Conservation (phyloP, 1,140 invertebrate genomes). For the Aphaenogaster rudis region DNA sequence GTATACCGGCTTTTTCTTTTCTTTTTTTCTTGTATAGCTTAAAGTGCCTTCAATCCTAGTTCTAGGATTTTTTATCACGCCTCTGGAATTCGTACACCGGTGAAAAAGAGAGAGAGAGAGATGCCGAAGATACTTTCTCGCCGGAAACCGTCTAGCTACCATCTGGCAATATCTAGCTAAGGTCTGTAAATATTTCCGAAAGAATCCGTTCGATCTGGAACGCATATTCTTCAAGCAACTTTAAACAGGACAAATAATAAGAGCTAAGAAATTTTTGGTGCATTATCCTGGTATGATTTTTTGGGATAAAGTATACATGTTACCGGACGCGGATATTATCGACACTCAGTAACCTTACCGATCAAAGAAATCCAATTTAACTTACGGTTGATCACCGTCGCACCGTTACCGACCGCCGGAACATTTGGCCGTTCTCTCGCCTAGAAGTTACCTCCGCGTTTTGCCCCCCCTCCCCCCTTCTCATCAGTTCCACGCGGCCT, state of each 20-base stretch:
- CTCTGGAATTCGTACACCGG: neutral
- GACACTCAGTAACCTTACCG: neutral
- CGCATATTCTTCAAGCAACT: neutral
- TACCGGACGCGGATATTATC: neutral
- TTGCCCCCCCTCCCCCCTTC: neutral
- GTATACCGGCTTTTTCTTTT: constrained; percentile 6
- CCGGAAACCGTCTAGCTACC: neutral
- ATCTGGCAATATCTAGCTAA: neutral
- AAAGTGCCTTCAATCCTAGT: neutral
- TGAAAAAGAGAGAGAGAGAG: neutral
- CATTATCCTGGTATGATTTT: neutral
- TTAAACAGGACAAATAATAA: neutral
- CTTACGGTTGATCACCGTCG: too few species aligned
- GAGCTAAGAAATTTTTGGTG: neutral
- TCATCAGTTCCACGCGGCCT: neutral
- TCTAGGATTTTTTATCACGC: neutral
- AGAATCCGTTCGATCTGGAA: neutral
- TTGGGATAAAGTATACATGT: too few species aligned
- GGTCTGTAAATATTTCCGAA: neutral
- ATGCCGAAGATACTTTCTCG: constrained; percentile 3
- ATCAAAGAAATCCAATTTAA: too few species aligned
- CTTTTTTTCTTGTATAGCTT: neutral
- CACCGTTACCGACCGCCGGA: constrained; percentile 10
- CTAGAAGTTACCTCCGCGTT: neutral
- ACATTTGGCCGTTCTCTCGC: neutral